Percentiles rank a stretch among this genome's conserved stretches.
Evolutionary conservation across 2,888 invertebrate species (phyloP).

Genomic region (Conomelus anceps): DNA sequence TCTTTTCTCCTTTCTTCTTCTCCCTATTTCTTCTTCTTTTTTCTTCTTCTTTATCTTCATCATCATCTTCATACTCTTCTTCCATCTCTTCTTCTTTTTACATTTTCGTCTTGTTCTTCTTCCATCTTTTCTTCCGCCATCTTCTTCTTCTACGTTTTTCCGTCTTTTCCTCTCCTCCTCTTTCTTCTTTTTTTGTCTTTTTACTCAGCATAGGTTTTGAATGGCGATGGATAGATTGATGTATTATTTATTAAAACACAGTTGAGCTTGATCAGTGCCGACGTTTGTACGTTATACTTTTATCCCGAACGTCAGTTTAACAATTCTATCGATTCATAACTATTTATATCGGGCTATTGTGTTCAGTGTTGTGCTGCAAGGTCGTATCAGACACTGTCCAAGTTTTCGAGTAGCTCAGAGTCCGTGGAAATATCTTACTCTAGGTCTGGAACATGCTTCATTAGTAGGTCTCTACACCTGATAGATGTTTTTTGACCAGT

Average conservation of each 20-base stretch:
- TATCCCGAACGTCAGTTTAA: not conserved
- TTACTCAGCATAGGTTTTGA: not conserved
- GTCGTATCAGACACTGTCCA: not conserved
- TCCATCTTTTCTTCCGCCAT: not conserved
- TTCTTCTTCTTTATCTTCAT: not conserved
- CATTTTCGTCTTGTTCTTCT: not conserved
- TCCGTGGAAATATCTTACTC: not conserved
- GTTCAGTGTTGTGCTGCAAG: not conserved
- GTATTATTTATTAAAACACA: not conserved
- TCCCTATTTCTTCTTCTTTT: not conserved
- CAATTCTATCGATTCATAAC: not conserved
- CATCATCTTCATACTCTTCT: not conserved
- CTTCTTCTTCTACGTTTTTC: not conserved
- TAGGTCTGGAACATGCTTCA: too few relatives aligned
- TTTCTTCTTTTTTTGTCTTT: not conserved
- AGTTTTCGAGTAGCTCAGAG: not conserved
- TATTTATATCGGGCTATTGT: not conserved
- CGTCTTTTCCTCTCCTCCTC: not conserved
- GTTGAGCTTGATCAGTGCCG: not conserved
- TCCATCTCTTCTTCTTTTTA: not conserved
- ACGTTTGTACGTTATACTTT: not conserved
- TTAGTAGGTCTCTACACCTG: too few relatives aligned
- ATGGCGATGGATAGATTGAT: not conserved
- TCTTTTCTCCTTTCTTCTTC: not conserved
- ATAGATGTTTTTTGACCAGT: too few relatives aligned